A percentile compares a stretch with the other conserved stretches of the same genome.
These are phyloP conservation scores for Garrulus glandarius DNA, from an alignment of 2,797 vertebrate species.

Conservation along the genomic window DNA sequence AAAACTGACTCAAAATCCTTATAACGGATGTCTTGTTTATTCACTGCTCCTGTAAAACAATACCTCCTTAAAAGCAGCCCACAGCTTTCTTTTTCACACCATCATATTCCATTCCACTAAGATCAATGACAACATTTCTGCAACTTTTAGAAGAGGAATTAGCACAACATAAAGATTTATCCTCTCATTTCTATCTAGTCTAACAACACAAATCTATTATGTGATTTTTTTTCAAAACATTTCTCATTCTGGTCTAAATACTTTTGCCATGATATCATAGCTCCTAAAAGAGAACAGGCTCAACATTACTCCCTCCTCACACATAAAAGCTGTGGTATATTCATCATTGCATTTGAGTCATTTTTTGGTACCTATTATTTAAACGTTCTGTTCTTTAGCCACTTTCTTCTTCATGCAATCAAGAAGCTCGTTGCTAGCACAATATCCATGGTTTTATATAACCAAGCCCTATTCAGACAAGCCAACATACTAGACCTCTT, in stretches of 20 bases:
- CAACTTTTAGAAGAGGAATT: constrained; percentile 14
- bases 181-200: not conserved
- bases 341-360: not conserved
- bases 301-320: not conserved
- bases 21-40: not conserved
- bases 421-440: constrained; percentile 15
- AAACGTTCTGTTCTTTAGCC: not conserved
- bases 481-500: constrained; percentile 26
- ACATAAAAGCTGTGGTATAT: not conserved
- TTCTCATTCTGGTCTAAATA: constrained; percentile 21
- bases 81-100: not conserved
- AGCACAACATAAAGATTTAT: not conserved
- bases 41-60: not conserved
- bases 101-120: not conserved
- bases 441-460: constrained; percentile 31
- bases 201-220: not conserved
- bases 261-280: not conserved
- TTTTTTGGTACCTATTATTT: constrained; percentile 35
- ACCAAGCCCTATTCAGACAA: constrained; percentile 15
- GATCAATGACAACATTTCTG: not conserved
- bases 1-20: not conserved
- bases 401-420: constrained; percentile 3
- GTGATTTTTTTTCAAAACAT: not conserved
- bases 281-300: not conserved
- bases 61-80: not conserved